These are phyloP conservation scores for Erpetoichthys calabaricus DNA, from an alignment of 2,797 vertebrate species.

Conservation along the genomic window DNA sequence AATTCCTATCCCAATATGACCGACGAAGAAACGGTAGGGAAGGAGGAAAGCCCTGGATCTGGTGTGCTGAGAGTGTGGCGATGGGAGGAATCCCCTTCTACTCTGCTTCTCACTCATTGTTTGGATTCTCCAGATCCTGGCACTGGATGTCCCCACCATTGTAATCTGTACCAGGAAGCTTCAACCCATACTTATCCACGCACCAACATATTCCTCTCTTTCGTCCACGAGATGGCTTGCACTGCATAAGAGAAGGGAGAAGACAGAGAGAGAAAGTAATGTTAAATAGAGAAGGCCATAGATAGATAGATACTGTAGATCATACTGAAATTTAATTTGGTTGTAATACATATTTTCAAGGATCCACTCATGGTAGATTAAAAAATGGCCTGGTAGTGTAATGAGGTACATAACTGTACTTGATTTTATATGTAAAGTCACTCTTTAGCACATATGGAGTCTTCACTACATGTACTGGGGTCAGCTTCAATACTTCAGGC, in stretches of 20 bases:
- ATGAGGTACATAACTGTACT: too few species aligned
- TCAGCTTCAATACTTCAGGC: too few species aligned
- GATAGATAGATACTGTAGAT: not conserved
- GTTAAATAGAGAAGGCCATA: not conserved
- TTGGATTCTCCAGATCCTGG: conserved; percentile 86
- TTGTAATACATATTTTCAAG: too few species aligned
- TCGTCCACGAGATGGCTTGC: conserved; percentile 88
- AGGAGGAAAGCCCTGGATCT: conserved; percentile 56
- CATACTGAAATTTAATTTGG: too few species aligned
- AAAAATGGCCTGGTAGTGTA: too few species aligned
- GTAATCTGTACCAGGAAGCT: conserved; percentile 84
- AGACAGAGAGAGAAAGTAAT: not conserved
- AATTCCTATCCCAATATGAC: conserved; percentile 69
- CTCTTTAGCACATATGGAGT: too few species aligned
- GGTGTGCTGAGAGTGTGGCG: conserved; percentile 14
- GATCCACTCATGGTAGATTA: too few species aligned
- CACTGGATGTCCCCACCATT: conserved; percentile 85
- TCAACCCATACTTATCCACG: conserved; percentile 89
- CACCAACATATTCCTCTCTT: conserved; percentile 97
- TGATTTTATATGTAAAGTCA: too few species aligned
- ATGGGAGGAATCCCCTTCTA: conserved; percentile 13
- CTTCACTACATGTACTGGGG: too few species aligned
- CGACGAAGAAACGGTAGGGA: conserved; percentile 55
- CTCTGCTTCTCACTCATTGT: conserved; percentile 65
- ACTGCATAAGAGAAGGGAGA: conserved; percentile 41